Evolutionary conservation across 92 coral and sea anemone species (phyloP).

Genomic region (Bergia sp.): DNA sequence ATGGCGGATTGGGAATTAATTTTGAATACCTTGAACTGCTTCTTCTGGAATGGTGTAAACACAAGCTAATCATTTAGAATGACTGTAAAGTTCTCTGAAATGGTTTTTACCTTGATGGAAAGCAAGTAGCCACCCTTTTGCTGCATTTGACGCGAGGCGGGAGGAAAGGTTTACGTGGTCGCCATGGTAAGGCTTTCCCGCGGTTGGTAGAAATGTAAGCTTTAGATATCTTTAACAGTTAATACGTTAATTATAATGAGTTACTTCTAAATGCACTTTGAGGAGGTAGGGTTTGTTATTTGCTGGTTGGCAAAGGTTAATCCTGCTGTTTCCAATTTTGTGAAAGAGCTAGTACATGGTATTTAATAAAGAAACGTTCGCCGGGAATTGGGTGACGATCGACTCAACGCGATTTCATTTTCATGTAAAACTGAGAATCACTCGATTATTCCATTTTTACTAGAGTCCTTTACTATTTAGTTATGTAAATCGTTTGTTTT

Average conservation of each 20-base stretch:
- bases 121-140: background rate
- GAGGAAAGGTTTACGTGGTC: slow-evolving; percentile 46
- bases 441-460: no score
- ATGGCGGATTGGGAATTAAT: slow-evolving; percentile 21
- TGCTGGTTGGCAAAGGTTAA: background rate
- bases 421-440: no score
- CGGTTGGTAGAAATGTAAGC: background rate
- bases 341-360: no score
- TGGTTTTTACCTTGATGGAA: background rate
- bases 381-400: no score
- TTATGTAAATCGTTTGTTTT: no score
- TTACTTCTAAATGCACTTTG: background rate
- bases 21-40: background rate
- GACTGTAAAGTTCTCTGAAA: background rate
- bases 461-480: no score
- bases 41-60: slow-evolving; percentile 18
- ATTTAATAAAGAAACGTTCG: no score
- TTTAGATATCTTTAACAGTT: no score
- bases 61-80: background rate
- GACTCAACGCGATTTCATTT: no score
- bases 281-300: background rate
- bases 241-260: background rate
- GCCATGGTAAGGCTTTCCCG: slow-evolving; percentile 39
- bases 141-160: slow-evolving; percentile 17
- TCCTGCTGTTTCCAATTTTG: background rate